phyloP scores from a whole-genome alignment of 2,888 invertebrate genomes.

The Drosophila mercatorum region DNA sequence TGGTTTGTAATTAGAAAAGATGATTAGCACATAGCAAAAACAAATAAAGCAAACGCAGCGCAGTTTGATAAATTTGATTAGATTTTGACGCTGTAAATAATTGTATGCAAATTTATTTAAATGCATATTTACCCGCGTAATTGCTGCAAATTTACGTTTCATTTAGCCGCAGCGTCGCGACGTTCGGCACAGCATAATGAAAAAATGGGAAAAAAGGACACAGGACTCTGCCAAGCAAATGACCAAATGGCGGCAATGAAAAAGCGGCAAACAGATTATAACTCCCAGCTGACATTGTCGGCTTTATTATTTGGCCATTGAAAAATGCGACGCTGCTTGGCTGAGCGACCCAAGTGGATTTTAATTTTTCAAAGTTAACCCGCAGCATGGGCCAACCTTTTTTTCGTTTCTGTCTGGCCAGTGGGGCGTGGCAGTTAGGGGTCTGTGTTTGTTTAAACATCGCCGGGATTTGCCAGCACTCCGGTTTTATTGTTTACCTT shows the following conservation, averaged over 20 bases:
- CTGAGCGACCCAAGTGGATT: slow-evolving; percentile 74
- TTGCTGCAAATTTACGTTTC: slow-evolving; percentile 84
- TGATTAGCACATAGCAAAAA: slow-evolving; percentile 16
- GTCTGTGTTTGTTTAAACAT: slow-evolving; percentile 63
- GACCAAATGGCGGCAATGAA: slow-evolving; percentile 73
- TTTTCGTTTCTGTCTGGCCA: slow-evolving; percentile 10
- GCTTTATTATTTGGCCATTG: slow-evolving; percentile 82
- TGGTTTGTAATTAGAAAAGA: slow-evolving; percentile 34
- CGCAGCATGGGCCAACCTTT: slow-evolving; percentile 64
- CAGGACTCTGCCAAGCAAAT: slow-evolving; percentile 32
- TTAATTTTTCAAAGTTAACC: slow-evolving; percentile 79
- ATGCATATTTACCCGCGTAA: slow-evolving; percentile 83
- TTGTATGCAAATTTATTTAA: slow-evolving; percentile 82
- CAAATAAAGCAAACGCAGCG: slow-evolving; percentile 30
- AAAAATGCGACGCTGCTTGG: slow-evolving; percentile 66
- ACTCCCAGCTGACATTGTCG: slow-evolving; percentile 79
- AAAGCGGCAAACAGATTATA: slow-evolving; percentile 80
- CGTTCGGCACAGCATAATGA: not conserved
- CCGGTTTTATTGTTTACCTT: slow-evolving; percentile 72
- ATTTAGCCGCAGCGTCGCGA: slow-evolving; percentile 68
- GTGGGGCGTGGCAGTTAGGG: slow-evolving; percentile 1
- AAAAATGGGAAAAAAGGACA: slow-evolving; percentile 20
- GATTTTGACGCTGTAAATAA: slow-evolving; percentile 65
- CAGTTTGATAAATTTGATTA: slow-evolving; percentile 65
- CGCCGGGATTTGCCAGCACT: slow-evolving; percentile 55